Conservation (phyloP, 2,113 vertebrate genomes). For the Macaca mulatta region DNA sequence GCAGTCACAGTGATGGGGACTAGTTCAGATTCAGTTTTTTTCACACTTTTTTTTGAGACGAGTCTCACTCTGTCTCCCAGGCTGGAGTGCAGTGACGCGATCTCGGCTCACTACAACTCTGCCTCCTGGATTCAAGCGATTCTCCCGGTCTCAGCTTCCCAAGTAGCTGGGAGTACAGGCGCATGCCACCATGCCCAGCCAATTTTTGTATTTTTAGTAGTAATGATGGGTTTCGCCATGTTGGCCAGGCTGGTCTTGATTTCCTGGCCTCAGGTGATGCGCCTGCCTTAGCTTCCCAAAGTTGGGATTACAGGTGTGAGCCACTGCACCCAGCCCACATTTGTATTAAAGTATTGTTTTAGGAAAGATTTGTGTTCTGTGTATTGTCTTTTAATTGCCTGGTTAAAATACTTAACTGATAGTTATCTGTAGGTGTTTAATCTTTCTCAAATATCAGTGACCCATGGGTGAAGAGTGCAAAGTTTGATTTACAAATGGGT, state of each 20-base stretch:
- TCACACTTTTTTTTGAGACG: not conserved
- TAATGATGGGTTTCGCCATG: too few species aligned
- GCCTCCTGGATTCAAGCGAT: too few species aligned
- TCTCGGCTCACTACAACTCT: too few species aligned
- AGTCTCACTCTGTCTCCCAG: too few species aligned
- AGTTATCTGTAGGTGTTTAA: not conserved
- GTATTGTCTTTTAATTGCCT: not conserved
- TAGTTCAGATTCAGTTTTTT: not conserved
- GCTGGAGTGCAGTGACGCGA: too few species aligned
- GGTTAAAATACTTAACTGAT: not conserved
- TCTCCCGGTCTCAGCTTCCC: too few species aligned
- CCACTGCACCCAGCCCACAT: not conserved
- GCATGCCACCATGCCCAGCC: rapidly evolving
- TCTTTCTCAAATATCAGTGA: not conserved
- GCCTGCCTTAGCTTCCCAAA: too few species aligned
- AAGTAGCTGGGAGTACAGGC: too few species aligned
- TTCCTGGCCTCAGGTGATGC: too few species aligned
- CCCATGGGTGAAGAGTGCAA: not conserved
- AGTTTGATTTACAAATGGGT: not conserved
- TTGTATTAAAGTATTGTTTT: not conserved
- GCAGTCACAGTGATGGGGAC: not conserved
- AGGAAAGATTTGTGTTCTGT: not conserved
- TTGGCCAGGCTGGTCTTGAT: too few species aligned
- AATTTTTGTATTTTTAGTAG: too few species aligned
- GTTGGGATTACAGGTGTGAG: too few species aligned